A percentile compares a stretch with the other conserved stretches of the same genome.
These are phyloP conservation scores for Drosophila persimilis DNA, from an alignment of 1,140 invertebrate species.

Conservation along the genomic window DNA sequence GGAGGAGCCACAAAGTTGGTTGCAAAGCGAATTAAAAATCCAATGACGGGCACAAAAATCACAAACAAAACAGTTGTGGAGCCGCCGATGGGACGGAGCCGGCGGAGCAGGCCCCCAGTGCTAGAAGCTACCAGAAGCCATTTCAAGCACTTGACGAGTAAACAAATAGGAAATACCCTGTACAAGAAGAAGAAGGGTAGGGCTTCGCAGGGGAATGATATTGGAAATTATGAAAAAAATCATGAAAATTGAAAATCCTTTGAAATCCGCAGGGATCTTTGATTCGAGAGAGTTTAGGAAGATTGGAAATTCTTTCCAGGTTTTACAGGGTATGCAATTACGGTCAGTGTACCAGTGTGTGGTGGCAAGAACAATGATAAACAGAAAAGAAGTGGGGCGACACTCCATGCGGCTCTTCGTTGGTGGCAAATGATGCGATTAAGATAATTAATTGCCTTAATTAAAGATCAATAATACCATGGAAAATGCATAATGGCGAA, in stretches of 20 bases:
- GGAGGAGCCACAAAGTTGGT: constrained; percentile 3
- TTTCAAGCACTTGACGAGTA: not conserved
- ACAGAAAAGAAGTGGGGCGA: not conserved
- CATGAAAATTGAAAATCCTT: too few species aligned
- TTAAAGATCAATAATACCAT: constrained; percentile 62
- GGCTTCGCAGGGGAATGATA: too few species aligned
- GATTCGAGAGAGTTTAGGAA: too few species aligned
- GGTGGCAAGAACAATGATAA: not conserved
- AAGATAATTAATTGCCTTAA: constrained; percentile 67
- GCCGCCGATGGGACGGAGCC: constrained; percentile 4
- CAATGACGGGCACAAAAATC: constrained; percentile 64
- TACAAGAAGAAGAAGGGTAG: too few species aligned
- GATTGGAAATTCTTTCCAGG: too few species aligned
- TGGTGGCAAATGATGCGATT: constrained; percentile 53
- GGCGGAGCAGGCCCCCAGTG: not conserved
- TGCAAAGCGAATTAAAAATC: constrained; percentile 42
- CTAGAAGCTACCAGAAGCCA: constrained; percentile 16
- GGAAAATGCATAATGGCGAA: not conserved
- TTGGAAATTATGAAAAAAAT: too few species aligned
- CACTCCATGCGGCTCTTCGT: constrained; percentile 13
- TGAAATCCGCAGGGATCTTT: too few species aligned
- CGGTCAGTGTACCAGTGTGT: not conserved
- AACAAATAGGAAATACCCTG: too few species aligned
- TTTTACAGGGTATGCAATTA: too few species aligned
- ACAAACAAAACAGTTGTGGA: constrained; percentile 63